A percentile compares a stretch with the other conserved stretches of the same genome.
Evolutionary conservation across 1,140 invertebrate species (phyloP).

Genomic region (Drosophila tropicalis): DNA sequence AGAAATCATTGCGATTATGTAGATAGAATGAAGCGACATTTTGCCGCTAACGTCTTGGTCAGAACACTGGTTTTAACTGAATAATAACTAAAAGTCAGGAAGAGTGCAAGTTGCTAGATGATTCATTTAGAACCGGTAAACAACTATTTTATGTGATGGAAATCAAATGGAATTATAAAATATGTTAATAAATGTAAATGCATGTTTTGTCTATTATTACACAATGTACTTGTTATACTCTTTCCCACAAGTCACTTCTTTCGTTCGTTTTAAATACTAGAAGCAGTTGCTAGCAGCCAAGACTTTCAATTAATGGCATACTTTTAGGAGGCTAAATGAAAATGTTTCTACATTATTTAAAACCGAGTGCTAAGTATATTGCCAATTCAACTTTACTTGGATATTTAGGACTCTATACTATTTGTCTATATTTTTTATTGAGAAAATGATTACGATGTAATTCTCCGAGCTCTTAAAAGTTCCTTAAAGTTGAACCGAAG

Average conservation of each 20-base stretch:
- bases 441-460: no score
- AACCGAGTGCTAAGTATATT: no score
- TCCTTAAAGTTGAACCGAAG: conserved; percentile 13
- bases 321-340: no score
- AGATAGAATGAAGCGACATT: not conserved
- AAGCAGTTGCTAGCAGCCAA: no score
- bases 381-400: no score
- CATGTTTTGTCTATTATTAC: not conserved
- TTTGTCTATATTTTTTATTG: no score
- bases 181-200: not conserved
- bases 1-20: not conserved
- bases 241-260: no score
- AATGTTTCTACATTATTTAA: no score
- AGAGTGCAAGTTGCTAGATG: not conserved
- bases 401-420: no score
- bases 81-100: not conserved
- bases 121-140: not conserved
- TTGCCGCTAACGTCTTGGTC: not conserved
- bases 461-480: conserved; percentile 34
- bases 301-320: no score
- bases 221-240: no score
- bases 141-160: not conserved
- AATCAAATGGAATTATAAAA: not conserved
- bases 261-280: no score
- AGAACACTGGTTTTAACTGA: not conserved